These are phyloP conservation scores for Chaetops frenatus DNA, from an alignment of 2,113 vertebrate genomes.

Conservation along the genomic window DNA sequence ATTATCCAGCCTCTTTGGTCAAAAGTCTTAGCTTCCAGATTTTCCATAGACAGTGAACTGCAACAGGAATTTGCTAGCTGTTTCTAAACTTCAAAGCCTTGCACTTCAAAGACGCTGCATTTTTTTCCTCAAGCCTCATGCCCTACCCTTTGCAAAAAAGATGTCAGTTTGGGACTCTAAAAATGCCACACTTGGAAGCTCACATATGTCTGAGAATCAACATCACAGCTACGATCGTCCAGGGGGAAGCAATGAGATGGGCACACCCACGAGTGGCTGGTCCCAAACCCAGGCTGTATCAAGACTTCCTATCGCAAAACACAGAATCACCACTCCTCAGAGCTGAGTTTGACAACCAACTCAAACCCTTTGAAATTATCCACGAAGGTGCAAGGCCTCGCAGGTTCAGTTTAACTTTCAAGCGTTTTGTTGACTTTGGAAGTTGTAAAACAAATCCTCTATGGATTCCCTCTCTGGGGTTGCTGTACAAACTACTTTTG, in stretches of 20 bases:
- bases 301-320: neutral
- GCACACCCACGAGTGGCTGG: neutral
- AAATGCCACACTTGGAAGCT: neutral
- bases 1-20: neutral
- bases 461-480: neutral
- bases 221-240: neutral
- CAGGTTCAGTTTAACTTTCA: neutral
- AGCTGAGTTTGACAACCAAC: fast-evolving
- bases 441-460: neutral
- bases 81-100: constrained; percentile 9
- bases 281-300: neutral
- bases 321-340: neutral
- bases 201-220: neutral
- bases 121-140: neutral
- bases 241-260: neutral
- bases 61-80: neutral
- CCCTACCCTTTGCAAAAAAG: neutral
- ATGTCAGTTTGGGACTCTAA: neutral
- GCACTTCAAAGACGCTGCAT: neutral
- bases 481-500: neutral
- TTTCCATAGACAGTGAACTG: neutral
- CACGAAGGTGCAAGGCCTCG: neutral
- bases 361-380: neutral
- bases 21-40: neutral
- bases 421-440: neutral